Percentiles rank a stretch among this genome's conserved stretches.
These are phyloP conservation scores for Ibidorhyncha struthersii DNA, from an alignment of 2,113 vertebrate species.

Conservation along the genomic window DNA sequence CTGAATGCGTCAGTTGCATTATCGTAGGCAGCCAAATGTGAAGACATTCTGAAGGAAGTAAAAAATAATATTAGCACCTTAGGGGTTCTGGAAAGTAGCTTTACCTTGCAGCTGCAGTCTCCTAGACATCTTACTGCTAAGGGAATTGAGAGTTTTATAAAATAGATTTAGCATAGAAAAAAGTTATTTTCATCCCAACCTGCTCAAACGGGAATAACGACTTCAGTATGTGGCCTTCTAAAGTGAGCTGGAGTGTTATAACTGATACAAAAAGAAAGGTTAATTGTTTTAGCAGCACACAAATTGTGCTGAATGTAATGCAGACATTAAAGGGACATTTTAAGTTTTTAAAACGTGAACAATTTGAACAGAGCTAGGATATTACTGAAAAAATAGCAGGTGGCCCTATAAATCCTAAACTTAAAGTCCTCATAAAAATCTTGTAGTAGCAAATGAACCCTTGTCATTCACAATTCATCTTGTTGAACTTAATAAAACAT, in stretches of 20 bases:
- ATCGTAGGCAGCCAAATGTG: background rate
- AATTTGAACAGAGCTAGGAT: background rate
- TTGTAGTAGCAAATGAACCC: background rate
- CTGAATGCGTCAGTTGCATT: background rate
- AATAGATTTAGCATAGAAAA: background rate
- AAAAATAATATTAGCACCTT: background rate
- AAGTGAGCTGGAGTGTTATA: background rate
- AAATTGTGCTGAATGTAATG: background rate
- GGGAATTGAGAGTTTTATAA: background rate
- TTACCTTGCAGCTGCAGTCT: background rate
- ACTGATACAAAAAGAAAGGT: background rate
- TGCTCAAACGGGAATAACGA: background rate
- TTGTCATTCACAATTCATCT: background rate
- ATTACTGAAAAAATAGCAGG: background rate
- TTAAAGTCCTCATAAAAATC: background rate
- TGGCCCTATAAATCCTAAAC: background rate
- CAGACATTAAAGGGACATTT: background rate
- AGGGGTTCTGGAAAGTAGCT: background rate
- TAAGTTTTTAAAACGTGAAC: background rate
- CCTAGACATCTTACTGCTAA: background rate
- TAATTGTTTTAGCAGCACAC: background rate
- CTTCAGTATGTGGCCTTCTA: background rate
- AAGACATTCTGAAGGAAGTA: background rate
- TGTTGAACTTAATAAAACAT: background rate
- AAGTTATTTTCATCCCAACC: background rate